Conservation (phyloP, 2,797 vertebrate genomes). For the Pangasius macronema region DNA sequence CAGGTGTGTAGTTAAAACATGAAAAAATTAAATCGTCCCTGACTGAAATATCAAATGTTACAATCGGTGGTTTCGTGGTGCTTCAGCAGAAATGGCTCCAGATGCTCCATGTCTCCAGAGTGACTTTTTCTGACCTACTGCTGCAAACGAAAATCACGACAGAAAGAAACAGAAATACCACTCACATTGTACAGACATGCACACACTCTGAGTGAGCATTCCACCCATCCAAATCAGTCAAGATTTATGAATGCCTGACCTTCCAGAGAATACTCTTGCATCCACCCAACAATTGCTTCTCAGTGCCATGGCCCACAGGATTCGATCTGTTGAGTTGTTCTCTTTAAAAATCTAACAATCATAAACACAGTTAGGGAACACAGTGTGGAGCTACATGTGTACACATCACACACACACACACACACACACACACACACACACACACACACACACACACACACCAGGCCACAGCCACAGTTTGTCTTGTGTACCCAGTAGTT, state of each 20-base stretch:
- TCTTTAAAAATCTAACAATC: constrained; percentile 47
- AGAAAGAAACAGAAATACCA: constrained; percentile 39
- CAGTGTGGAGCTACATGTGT: constrained; percentile 25
- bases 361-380: constrained; percentile 47
- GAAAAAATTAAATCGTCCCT: neutral
- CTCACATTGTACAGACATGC: constrained; percentile 54
- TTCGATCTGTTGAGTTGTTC: constrained; percentile 35
- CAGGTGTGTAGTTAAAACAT: neutral
- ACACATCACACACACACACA: neutral
- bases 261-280: constrained; percentile 22
- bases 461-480: constrained; percentile 26
- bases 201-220: constrained; percentile 33
- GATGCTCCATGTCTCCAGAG: constrained; percentile 36
- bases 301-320: constrained; percentile 21
- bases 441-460: constrained; percentile 9
- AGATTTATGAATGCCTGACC: constrained; percentile 12
- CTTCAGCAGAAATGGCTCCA: constrained; percentile 22
- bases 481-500: constrained; percentile 58
- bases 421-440: constrained; percentile 4
- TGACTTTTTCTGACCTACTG: constrained; percentile 28
- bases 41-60: constrained; percentile 30
- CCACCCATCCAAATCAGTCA: constrained; percentile 33
- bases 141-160: neutral
- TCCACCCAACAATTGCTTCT: constrained; percentile 24
- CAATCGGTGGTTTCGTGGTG: constrained; percentile 29